Base-by-base conservation (phyloP, 2,888 invertebrate species). In the Scaptomyza caliginosa region DNA sequence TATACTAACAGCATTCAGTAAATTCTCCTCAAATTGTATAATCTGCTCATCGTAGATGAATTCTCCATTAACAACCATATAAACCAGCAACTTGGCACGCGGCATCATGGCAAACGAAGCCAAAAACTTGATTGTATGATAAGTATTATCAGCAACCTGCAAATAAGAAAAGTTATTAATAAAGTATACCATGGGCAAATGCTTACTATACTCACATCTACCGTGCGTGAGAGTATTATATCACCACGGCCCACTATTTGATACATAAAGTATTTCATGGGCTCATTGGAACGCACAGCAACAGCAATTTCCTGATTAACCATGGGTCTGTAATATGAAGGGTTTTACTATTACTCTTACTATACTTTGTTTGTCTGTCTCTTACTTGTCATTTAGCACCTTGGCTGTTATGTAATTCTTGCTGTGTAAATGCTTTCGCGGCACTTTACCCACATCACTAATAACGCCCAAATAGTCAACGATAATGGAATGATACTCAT, bases 21-120 rank as follows among this genome's bases (percentile, higher is more conserved):
- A 92, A 36, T 95, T 92, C 50, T 96, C 96, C 45, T 95, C 94
- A 0, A 96, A 93, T 75, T 97, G 95, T 70, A 97, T 95, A 79
- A 96, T 95, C 39, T 98, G 92, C 5, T 97, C 95, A 89, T 99
- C 97, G 1, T 97, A 96, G 23, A 99, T 94, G 43, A 97, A 92
- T 90, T 97, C 96, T 2, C 96, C 95, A 86, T 95, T 94, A 5
- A 90, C 75, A 39, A 98, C 94, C 82, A 95, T 95, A 89, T 95
- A 98, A 17, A 97, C 95, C 19, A 98, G 92, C 32, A 98, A 92
- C 86, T 96, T 95, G 39, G 96, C 96, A 51, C 95, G 94, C 0
- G 98, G 98, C 39, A 96, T 95, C 96, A 97, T 96, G 13, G 94
- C 94, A 74, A 94, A 94, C 0, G 95, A 94, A 2, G 96, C 95